A percentile compares a stretch with the other conserved stretches of the same genome.
Conservation (phyloP, 1,140 invertebrate species). For the Trinorchestia longiramus region DNA sequence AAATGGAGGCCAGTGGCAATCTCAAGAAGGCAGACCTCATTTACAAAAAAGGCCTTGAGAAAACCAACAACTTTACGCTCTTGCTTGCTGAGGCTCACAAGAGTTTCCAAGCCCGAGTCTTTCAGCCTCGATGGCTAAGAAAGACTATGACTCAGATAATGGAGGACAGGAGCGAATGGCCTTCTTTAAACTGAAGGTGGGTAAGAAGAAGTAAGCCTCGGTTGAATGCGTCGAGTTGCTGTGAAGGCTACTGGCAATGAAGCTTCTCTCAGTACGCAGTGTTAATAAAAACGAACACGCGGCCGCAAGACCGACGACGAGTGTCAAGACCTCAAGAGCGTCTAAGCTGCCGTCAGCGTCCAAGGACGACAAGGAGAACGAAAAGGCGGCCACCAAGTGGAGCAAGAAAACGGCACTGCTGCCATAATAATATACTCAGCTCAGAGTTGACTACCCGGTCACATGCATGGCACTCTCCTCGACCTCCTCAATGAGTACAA, state of each 20-base stretch:
- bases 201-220: conserved; percentile 21
- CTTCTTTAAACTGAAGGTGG: conserved; percentile 5
- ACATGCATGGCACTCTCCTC: no score
- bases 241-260: not conserved
- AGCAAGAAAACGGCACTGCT: conserved; percentile 13
- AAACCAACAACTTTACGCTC: conserved; percentile 68
- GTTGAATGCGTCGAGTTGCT: conserved; percentile 18
- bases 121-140: not conserved
- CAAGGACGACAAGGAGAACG: conserved; percentile 42
- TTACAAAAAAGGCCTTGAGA: conserved; percentile 69
- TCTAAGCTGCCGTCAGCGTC: conserved; percentile 30
- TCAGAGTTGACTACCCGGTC: no score
- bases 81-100: conserved; percentile 68
- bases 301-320: not conserved
- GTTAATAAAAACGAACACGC: not conserved
- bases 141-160: not conserved
- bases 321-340: not conserved
- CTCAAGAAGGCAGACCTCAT: conserved; percentile 70
- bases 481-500: conserved; percentile 51
- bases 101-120: conserved; percentile 36
- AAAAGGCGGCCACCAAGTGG: conserved; percentile 37
- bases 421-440: no score
- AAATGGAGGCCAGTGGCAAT: conserved; percentile 70
- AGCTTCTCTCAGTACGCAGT: not conserved
- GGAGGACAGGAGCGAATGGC: not conserved